These are phyloP conservation scores for Spinus pinus DNA, from an alignment of 2,797 vertebrate genomes.

Conservation along the genomic window DNA sequence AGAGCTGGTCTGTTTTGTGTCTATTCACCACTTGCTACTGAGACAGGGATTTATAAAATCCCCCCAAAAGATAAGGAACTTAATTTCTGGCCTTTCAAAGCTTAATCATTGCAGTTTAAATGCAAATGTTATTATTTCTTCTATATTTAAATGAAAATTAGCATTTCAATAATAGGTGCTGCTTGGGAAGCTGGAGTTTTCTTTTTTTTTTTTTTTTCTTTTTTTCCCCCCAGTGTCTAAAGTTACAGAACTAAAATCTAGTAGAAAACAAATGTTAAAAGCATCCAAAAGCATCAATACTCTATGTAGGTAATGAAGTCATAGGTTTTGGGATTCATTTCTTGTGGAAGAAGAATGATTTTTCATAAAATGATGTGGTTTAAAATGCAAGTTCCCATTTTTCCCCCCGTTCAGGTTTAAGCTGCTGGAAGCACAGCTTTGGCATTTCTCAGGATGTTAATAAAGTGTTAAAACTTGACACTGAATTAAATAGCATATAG, in stretches of 20 bases:
- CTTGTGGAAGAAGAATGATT: not conserved
- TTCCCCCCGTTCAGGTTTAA: not conserved
- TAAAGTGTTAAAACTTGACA: not conserved
- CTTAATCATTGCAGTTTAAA: constrained; percentile 1
- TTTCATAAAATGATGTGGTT: not conserved
- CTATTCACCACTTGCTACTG: not conserved
- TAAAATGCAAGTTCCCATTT: not conserved
- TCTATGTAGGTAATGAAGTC: not conserved
- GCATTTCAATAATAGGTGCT: not conserved
- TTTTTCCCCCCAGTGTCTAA: not conserved
- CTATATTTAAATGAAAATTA: constrained; percentile 20
- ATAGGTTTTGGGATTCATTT: not conserved
- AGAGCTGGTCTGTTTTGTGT: not conserved
- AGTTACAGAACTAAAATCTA: not conserved
- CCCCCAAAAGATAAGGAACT: not conserved
- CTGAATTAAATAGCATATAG: not conserved
- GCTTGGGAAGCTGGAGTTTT: not conserved
- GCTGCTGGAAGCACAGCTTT: not conserved
- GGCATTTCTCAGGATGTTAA: not conserved
- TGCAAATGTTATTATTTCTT: constrained; percentile 27
- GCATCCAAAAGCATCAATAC: not conserved
- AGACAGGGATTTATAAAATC: constrained; percentile 34
- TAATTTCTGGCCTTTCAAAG: constrained; percentile 20
- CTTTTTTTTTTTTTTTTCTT: not conserved
- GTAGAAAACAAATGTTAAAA: not conserved